A percentile compares a stretch with the other conserved stretches of the same genome.
phyloP scores from a whole-genome alignment of 2,797 vertebrate species.

The Alectoris magna region DNA sequence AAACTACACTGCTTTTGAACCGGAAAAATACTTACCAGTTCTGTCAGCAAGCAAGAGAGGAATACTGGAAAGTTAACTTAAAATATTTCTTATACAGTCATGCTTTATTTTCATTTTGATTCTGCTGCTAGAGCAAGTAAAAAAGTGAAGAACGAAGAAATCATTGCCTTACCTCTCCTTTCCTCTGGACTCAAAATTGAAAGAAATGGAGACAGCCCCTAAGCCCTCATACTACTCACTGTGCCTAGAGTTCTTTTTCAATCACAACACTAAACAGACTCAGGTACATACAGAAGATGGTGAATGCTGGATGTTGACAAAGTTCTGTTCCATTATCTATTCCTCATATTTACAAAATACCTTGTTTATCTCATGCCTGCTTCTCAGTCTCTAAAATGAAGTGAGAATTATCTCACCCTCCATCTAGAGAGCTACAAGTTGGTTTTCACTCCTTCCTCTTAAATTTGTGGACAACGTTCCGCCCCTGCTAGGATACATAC shows the following conservation, averaged over 20 bases:
- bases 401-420: not conserved
- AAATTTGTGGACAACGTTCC: not conserved
- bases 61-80: not conserved
- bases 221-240: not conserved
- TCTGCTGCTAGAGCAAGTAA: not conserved
- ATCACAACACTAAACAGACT: not conserved
- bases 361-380: not conserved
- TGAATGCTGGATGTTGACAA: not conserved
- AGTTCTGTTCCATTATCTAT: not conserved
- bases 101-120: not conserved
- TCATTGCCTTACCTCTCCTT: not conserved
- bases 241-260: not conserved
- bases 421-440: not conserved
- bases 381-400: not conserved
- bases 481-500: not conserved
- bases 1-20: not conserved
- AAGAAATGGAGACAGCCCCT: not conserved
- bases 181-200: not conserved
- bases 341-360: not conserved
- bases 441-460: not conserved
- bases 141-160: not conserved
- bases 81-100: not conserved
- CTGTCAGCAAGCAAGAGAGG: not conserved
- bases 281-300: fast-evolving
- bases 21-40: not conserved